Base-by-base conservation (phyloP, 1,140 invertebrate species). In the Nasonia longicornis region DNA sequence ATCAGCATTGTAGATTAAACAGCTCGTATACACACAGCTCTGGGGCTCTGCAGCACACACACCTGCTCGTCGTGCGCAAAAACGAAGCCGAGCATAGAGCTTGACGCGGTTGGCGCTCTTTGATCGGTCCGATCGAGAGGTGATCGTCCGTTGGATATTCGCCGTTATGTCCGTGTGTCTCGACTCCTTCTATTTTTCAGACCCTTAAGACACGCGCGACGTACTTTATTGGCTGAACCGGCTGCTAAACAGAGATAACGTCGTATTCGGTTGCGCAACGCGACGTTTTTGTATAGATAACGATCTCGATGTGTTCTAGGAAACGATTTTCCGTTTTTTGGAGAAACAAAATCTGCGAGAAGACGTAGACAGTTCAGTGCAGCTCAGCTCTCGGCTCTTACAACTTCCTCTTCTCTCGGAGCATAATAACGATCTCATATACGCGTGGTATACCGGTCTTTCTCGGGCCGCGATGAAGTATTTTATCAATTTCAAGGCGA, bases 111-210 rank as follows among this genome's bases (percentile, higher is more conserved):
- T 7, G 11, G 12, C 3, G 31, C 31, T 35, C 48, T 29, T 64
- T 67, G 74, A 77, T 67, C 58, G 20, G 42, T 22, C 38, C 29
- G 29, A 14, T 2, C 14, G 48, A 75, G 75, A 77, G 64, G 75
- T 77, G 64, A 77, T 77, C 63, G 64, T 67, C 64, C 64, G 64
- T 2, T 12, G 20, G 45, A 67, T 26, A 26, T 69, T 67, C 64
- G 75, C 75, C 75, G 64, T 77, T 77, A 77, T 26, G 26, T 63
- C 58, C 31, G 31, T 35, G 31, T 35, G 31, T 35, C 31, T 35
- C 31, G 31, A 35, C 31, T 35, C 31, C 31, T 35, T 63, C 58
- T 20, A 63, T 20, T 63, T 63, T 63, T 63, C 20, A 14, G 14
- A 20, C 58, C 58, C 58, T n/a, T n/a, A 16, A 63, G 8, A 20